Evolutionary conservation across 2,888 invertebrate species (phyloP).

Genomic region (Troilus luridus): DNA sequence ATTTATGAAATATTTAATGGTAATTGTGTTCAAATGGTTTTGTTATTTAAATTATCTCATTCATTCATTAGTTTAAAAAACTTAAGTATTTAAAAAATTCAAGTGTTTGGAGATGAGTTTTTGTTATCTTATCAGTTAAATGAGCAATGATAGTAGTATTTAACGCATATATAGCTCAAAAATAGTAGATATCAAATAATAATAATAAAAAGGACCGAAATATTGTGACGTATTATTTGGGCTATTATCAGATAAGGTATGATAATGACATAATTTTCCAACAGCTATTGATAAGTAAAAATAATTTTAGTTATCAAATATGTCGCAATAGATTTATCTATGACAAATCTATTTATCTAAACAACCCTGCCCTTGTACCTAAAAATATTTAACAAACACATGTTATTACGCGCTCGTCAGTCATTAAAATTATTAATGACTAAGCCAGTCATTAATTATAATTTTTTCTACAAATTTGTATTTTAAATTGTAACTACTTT

Average conservation of each 20-base stretch:
- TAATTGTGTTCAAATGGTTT: no score
- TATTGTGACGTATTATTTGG: neutral
- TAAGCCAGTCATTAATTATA: neutral
- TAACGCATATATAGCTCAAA: neutral
- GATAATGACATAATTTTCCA: neutral
- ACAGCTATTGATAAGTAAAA: neutral
- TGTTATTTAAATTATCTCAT: no score
- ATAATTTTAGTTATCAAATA: neutral
- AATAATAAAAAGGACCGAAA: neutral
- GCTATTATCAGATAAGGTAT: neutral
- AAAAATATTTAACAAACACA: constrained; percentile 5
- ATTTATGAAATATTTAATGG: no score
- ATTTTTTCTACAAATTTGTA: neutral
- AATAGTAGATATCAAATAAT: neutral
- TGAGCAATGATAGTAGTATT: no score
- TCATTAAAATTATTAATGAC: neutral
- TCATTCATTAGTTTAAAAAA: no score
- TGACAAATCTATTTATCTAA: no score
- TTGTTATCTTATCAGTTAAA: no score
- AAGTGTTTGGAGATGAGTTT: no score
- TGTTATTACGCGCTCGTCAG: neutral
- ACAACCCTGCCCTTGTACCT: constrained; percentile 22
- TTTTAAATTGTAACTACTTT: neutral
- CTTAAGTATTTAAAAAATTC: no score
- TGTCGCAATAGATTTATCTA: constrained; percentile 2